phyloP scores from a whole-genome alignment of 2,113 vertebrate species.

The Tragelaphus buxtoni region DNA sequence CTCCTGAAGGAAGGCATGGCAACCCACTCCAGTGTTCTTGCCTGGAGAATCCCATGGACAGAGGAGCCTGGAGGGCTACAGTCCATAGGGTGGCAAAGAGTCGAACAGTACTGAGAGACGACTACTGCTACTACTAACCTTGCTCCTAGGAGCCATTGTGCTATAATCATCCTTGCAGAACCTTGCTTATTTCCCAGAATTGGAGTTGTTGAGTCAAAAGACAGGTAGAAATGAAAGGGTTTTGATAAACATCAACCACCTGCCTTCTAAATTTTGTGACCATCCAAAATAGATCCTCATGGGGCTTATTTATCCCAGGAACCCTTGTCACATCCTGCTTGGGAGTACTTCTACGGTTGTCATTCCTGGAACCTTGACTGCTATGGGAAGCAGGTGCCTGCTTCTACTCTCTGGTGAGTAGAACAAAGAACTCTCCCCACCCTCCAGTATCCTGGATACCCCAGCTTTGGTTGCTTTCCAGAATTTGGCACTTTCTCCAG shows the following conservation, averaged over 20 bases:
- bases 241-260: background rate
- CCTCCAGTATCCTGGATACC: background rate
- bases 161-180: background rate
- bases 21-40: background rate
- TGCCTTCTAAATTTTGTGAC: background rate
- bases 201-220: background rate
- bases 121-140: background rate
- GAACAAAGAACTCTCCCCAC: background rate
- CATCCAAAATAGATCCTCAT: background rate
- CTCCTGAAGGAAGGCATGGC: background rate
- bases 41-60: background rate
- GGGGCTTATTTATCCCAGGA: background rate
- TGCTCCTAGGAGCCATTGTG: background rate
- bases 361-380: background rate
- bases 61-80: background rate
- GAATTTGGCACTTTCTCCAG: background rate
- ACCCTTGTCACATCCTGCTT: background rate
- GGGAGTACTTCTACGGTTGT: background rate
- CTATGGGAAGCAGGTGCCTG: background rate
- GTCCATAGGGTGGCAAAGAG: background rate
- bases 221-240: background rate
- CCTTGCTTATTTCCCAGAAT: background rate
- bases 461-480: background rate
- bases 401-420: conserved; percentile 21
- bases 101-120: background rate